A percentile compares a stretch with the other conserved stretches of the same genome.
Conservation (phyloP, 2,888 invertebrate genomes). For the Ormyrus labotus region DNA sequence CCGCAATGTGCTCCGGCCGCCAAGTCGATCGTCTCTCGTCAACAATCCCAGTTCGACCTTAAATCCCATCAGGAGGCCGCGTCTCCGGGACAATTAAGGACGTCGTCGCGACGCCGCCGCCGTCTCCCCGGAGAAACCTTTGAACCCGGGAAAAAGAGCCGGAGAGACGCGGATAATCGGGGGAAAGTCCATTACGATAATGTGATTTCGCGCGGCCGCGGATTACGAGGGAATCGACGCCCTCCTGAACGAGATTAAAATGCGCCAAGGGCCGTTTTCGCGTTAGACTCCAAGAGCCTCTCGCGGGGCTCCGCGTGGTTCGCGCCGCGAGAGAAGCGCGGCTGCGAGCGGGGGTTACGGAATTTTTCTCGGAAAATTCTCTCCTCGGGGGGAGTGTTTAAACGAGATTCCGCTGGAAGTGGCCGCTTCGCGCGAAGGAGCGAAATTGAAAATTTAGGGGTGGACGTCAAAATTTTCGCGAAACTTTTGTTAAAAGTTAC, state of each 20-base stretch:
- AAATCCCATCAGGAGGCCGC: not conserved
- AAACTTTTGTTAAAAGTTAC: too few species aligned
- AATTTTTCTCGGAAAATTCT: not conserved
- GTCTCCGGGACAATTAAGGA: slow-evolving; percentile 18
- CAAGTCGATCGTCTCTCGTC: not conserved
- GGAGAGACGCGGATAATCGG: slow-evolving; percentile 27
- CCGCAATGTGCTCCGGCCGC: not conserved
- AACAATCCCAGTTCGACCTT: not conserved
- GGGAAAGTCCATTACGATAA: slow-evolving; percentile 53
- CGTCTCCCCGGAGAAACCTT: not conserved
- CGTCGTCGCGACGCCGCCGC: not conserved
- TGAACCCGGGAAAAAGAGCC: not conserved
- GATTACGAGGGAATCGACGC: not conserved
- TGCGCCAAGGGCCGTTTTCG: too few species aligned
- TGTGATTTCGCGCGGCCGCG: slow-evolving; percentile 39
- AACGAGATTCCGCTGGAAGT: too few species aligned
- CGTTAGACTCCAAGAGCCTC: too few species aligned
- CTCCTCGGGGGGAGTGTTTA: too few species aligned
- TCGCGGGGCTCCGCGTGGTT: too few species aligned
- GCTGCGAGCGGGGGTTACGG: not conserved
- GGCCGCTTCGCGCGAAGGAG: too few species aligned
- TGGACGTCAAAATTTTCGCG: too few species aligned
- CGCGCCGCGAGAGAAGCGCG: not conserved
- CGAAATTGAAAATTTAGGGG: too few species aligned
- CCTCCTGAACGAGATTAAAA: too few species aligned